Base-by-base conservation (phyloP, 1,140 invertebrate genomes). In the Zaprionus africanus region DNA sequence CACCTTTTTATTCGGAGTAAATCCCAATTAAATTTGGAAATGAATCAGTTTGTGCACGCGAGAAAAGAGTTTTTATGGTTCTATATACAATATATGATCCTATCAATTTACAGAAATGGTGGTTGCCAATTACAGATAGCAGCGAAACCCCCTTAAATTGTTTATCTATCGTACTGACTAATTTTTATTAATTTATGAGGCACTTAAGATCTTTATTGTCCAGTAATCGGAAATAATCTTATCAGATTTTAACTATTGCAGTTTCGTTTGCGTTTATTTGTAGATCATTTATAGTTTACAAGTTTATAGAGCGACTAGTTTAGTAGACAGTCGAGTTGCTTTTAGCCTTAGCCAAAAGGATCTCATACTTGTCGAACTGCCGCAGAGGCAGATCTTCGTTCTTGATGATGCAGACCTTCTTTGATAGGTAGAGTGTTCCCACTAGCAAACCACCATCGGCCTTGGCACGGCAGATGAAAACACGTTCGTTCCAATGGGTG, bases 391-490 rank as follows among this genome's bases (percentile, higher is more conserved):
- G 60, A 17, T 57, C 38, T 1, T 26, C 62, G 15, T 15, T 54
- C 36, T 57, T 51, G 19, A 77, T 67, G 19, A 73, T 62, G 22
- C 75, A 77, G 4, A 4, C 0, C 11, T 73, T 58, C 5, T 57
- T 28, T 0, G 63, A 57, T 1, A 57, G 41, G 24, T 31, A 72
- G 0, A 77, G 62, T 7, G 62, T 66, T 11, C 69, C 75, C 1
- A 67, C 36, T 2, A 77, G 28, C 31, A 77, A n/a, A 22, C 69
- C 69, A 1, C 59, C 58, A 53, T 77, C 70, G 7, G 31, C 13
- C 31, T 51, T 56, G 19, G 63, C 24, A 7, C 75, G 75, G 43
- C 75, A 77, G 31, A 73, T 72, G 24, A 34, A 77, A 19, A 77
- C 70, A n/a, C 59, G 70, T 9, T 77, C 69, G 28, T 73, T 56